Conservation (phyloP, 2,888 invertebrate genomes). For the Meiosimyza platycephala region DNA sequence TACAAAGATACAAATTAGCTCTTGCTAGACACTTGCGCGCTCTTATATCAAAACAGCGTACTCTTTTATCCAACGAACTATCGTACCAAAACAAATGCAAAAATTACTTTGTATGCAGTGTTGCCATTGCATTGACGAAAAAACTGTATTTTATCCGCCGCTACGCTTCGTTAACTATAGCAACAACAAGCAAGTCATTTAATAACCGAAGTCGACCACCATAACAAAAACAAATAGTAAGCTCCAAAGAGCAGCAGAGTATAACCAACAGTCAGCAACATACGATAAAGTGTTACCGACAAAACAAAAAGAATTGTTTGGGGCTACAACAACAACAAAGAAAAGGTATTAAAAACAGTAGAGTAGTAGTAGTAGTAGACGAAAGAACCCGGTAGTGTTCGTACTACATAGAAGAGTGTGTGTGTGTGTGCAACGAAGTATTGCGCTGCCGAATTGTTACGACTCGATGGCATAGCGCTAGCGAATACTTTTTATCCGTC, state of each 20-base stretch:
- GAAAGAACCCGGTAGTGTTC: conserved; percentile 45
- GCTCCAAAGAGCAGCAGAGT: conserved; percentile 34
- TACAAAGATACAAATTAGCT: neutral
- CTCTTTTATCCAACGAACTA: conserved; percentile 50
- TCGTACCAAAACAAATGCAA: conserved; percentile 62
- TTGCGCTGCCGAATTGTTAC: conserved; percentile 24
- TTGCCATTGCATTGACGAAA: conserved; percentile 34
- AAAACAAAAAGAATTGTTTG: conserved; percentile 26
- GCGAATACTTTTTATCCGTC: conserved; percentile 49
- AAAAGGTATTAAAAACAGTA: conserved; percentile 11
- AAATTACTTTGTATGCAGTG: conserved; percentile 29
- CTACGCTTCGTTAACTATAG: conserved; percentile 48
- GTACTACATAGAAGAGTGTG: no score
- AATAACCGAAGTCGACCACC: no score
- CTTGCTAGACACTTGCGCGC: neutral
- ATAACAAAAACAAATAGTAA: conserved; percentile 37
- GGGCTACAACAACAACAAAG: conserved; percentile 24
- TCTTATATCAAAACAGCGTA: neutral
- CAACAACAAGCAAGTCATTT: no score
- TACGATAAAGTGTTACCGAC: conserved; percentile 1
- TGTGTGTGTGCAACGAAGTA: no score
- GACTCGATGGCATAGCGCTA: conserved; percentile 24
- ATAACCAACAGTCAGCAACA: neutral
- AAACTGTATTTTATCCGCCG: conserved; percentile 30
- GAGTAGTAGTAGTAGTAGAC: conserved; percentile 31